phyloP scores from a whole-genome alignment of 2,888 invertebrate species.

The Melanargia galathea region DNA sequence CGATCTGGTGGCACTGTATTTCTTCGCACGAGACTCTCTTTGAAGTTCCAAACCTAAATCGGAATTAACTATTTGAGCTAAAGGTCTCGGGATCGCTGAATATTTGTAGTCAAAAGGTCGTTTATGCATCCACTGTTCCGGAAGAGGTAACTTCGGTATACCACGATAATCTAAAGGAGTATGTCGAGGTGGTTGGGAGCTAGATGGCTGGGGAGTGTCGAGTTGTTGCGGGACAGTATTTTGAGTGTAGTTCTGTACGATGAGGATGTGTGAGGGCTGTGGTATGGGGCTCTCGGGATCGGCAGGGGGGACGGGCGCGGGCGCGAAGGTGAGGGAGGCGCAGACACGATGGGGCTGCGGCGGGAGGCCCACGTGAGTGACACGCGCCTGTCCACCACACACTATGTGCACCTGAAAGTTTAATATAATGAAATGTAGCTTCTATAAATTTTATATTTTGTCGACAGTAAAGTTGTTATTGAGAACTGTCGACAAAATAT shows the following conservation, averaged over 20 bases:
- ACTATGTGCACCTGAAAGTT: conserved; percentile 68
- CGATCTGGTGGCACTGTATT: conserved; percentile 73
- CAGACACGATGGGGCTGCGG: conserved; percentile 42
- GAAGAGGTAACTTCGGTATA: conserved; percentile 66
- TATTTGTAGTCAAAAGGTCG: conserved; percentile 70
- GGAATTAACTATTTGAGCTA: conserved; percentile 62
- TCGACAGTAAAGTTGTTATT: too few relatives aligned
- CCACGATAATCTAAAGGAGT: conserved; percentile 51
- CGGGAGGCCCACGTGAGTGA: conserved; percentile 42
- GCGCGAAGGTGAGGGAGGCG: conserved; percentile 44
- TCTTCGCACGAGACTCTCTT: conserved; percentile 65
- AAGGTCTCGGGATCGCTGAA: conserved; percentile 65
- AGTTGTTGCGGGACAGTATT: conserved; percentile 42
- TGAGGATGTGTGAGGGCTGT: conserved; percentile 46
- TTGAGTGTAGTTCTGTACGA: conserved; percentile 46
- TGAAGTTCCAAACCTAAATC: conserved; percentile 63
- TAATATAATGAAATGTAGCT: not conserved
- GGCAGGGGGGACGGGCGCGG: conserved; percentile 46
- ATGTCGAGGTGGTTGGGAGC: conserved; percentile 44
- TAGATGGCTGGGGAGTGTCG: conserved; percentile 45
- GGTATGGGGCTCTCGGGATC: conserved; percentile 45
- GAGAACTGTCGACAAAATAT: too few relatives aligned
- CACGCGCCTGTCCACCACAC: conserved; percentile 50
- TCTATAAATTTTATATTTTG: too few relatives aligned
- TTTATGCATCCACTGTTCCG: conserved; percentile 75